These are phyloP conservation scores for Nesogale talazaci DNA, from an alignment of 2,113 vertebrate species.

Conservation along the genomic window DNA sequence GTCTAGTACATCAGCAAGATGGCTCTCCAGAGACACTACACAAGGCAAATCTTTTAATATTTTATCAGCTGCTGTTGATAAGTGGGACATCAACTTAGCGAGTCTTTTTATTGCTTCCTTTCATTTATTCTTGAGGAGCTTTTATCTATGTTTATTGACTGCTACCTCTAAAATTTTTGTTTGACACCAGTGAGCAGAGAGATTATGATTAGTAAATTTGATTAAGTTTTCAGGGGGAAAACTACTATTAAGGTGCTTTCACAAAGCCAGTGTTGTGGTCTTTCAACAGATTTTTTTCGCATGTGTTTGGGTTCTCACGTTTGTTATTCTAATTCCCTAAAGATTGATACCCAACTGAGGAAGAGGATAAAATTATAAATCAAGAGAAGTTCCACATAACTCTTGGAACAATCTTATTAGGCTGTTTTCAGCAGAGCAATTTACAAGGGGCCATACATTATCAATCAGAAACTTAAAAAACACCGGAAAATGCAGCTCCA, in stretches of 20 bases:
- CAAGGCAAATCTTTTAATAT: constrained; percentile 82
- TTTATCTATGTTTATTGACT: constrained; percentile 77
- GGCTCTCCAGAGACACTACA: constrained; percentile 76
- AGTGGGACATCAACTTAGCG: constrained; percentile 63
- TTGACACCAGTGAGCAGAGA: constrained; percentile 7
- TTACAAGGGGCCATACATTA: constrained; percentile 36
- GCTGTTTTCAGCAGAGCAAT: constrained; percentile 54
- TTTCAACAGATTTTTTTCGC: neutral
- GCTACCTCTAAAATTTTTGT: constrained; percentile 65
- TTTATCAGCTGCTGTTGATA: constrained; percentile 81
- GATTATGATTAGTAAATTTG: constrained; percentile 59
- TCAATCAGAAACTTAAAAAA: constrained; percentile 59
- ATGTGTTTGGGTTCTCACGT: constrained; percentile 14
- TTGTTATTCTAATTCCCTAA: constrained; percentile 32
- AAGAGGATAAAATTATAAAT: constrained; percentile 34
- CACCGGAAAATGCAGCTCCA: constrained; percentile 53
- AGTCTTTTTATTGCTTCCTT: constrained; percentile 80
- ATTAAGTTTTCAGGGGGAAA: constrained; percentile 55
- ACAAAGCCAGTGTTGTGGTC: constrained; percentile 27
- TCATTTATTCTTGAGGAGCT: constrained; percentile 74
- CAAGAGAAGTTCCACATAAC: constrained; percentile 62
- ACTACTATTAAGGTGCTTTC: constrained; percentile 34
- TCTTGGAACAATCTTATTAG: constrained; percentile 68
- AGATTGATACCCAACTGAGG: neutral
- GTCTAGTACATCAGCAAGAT: constrained; percentile 43